These are phyloP conservation scores for Callionymus lyra DNA, from an alignment of 2,113 vertebrate species.

Conservation along the genomic window DNA sequence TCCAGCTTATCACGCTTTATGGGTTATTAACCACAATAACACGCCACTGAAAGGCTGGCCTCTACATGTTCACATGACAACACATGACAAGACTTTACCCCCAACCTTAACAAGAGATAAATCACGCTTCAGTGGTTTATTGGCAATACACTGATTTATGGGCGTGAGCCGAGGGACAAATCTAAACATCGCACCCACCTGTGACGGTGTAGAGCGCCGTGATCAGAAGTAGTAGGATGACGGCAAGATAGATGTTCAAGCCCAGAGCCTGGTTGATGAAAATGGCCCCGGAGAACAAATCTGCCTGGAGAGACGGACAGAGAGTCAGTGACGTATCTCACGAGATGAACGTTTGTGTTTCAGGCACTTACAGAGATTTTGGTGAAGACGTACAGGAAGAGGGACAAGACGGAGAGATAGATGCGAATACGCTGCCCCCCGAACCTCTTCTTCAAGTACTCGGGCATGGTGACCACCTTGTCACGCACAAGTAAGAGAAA, in stretches of 20 bases:
- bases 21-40: slow-evolving; percentile 41
- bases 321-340: background rate
- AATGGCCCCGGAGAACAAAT: slow-evolving; percentile 88
- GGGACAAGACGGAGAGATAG: slow-evolving; percentile 86
- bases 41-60: slow-evolving; percentile 19
- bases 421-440: slow-evolving; percentile 86
- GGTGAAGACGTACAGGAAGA: slow-evolving; percentile 86
- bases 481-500: slow-evolving; percentile 9
- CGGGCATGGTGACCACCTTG: slow-evolving; percentile 94
- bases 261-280: slow-evolving; percentile 86
- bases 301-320: slow-evolving; percentile 66
- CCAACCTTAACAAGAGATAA: slow-evolving; percentile 10
- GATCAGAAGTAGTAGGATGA: slow-evolving; percentile 74
- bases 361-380: slow-evolving; percentile 90
- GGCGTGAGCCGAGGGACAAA: background rate
- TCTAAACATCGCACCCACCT: slow-evolving; percentile 56
- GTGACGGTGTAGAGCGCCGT: slow-evolving; percentile 90
- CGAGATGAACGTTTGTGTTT: background rate
- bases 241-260: slow-evolving; percentile 85
- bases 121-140: background rate
- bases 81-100: slow-evolving; percentile 1
- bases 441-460: slow-evolving; percentile 89
- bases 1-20: slow-evolving; percentile 35
- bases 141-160: background rate
- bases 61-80: no score